Conservation (phyloP, 2,113 vertebrate species). For the Apus apus region DNA sequence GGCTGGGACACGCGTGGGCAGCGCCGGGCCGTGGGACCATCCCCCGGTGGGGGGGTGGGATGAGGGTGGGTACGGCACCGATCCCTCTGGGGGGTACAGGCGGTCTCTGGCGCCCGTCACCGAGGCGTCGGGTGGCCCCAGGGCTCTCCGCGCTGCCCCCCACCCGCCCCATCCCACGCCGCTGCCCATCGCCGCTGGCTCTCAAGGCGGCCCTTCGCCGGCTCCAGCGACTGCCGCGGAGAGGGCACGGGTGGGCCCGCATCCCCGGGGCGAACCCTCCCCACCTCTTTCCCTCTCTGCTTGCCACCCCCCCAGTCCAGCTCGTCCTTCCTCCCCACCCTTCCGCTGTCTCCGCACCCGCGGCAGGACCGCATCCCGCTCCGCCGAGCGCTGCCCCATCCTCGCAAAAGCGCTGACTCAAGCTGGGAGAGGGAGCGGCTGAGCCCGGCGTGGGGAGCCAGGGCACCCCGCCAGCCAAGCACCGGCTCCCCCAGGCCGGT, state of each 20-base stretch:
- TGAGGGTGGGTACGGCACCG: neutral
- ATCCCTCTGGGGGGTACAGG: neutral
- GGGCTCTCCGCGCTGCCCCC: neutral
- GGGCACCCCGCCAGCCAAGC: neutral
- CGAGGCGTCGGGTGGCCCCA: neutral
- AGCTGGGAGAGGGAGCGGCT: constrained; percentile 1
- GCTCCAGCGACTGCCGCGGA: neutral
- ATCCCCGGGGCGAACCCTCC: neutral
- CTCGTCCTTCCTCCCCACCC: neutral
- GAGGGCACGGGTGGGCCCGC: neutral
- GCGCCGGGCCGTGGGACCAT: neutral
- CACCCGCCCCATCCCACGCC: neutral
- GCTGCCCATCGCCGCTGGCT: neutral
- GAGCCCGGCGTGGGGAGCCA: neutral
- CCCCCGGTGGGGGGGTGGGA: neutral
- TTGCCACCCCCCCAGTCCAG: neutral
- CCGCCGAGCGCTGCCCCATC: constrained; percentile 81
- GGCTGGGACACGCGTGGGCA: constrained; percentile 43
- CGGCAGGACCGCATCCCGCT: constrained; percentile 76
- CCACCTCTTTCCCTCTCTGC: neutral
- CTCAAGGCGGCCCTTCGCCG: neutral
- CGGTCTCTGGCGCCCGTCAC: neutral
- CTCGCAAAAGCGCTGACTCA: constrained; percentile 90
- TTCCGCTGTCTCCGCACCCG: constrained; percentile 75
- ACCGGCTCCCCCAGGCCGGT: no score